Evolutionary conservation across 2,113 vertebrate genomes (phyloP).

Genomic region (Microtus oregoni): DNA sequence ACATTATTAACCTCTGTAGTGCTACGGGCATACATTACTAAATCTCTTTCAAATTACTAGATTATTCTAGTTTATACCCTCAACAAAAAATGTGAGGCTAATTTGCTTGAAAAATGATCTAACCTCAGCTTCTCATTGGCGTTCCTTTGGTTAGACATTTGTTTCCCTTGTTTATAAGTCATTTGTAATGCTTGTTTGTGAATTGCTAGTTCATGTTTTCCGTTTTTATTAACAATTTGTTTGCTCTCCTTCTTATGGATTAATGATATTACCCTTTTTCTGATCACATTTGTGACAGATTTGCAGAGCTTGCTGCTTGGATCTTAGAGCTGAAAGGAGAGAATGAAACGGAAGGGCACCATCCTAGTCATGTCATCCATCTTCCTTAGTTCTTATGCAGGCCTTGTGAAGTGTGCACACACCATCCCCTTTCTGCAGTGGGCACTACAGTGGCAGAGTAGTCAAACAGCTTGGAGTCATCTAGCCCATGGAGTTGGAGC

Average conservation of each 20-base stretch:
- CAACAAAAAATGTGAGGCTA: conserved; percentile 37
- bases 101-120: conserved; percentile 63
- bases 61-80: conserved; percentile 53
- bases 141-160: conserved; percentile 61
- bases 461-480: conserved; percentile 49
- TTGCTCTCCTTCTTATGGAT: conserved; percentile 38
- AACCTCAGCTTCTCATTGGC: conserved; percentile 52
- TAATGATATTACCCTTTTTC: conserved; percentile 53
- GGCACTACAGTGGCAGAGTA: conserved; percentile 50
- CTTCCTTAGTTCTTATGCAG: conserved; percentile 55
- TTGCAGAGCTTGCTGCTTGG: conserved; percentile 44
- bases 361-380: conserved; percentile 19
- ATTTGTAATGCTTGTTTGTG: conserved; percentile 46
- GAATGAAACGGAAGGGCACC: conserved; percentile 13
- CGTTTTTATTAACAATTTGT: conserved; percentile 42
- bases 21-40: conserved; percentile 44
- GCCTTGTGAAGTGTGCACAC: conserved; percentile 1
- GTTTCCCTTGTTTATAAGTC: conserved; percentile 54
- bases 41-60: conserved; percentile 61
- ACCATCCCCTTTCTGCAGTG: conserved; percentile 38
- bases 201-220: conserved; percentile 52
- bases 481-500: conserved; percentile 44
- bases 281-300: conserved; percentile 49
- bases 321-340: conserved; percentile 44
- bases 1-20: conserved; percentile 62